Evolutionary conservation across 2,113 vertebrate genomes (phyloP), one percentile per base, ranked within the genome.

Genomic region (Pholis gunnellus): DNA sequence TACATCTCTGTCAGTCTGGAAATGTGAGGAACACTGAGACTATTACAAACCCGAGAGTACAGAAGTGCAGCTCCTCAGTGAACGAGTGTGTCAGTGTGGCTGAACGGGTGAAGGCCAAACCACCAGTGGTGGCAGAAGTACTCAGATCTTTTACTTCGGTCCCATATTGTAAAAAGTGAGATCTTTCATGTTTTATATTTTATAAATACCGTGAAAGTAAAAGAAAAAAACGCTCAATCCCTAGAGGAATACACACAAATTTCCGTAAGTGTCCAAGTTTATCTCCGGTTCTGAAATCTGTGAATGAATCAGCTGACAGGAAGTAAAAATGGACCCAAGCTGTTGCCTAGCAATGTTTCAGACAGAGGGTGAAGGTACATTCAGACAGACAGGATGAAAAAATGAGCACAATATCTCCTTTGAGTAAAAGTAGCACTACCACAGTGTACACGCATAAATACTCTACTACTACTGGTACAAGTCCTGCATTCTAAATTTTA

Each of bases 1-100:
- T 72, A 81, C 69, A 85, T 73, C 79, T 83, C 75, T 72, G 82
- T 82, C 85, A 14, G 78, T 60, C 78, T 2, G 48, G 9, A 54
- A 29, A 70, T 14, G 67, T 70, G 67, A 54, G 31, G n/a, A 84
- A 81, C 78, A 61, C 31, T 1, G 34, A 68, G 64, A 57, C 60
- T 25, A 4, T 70, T 65, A 72, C 50, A 36, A 22, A 64, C 56
- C 48, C 38, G 11, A 57, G 52, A 65, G 56, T 29, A 63, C 29
- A 60, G 13, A 56, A 34, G 44, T 20, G n/a, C 15, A 29, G 34
- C 69, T 66, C 40, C 18, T 81, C 57, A 3, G 10, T 15, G 80
- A 69, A 40, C 22, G 31, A n/a, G 60, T 60, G 56, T 76, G 57
- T 85, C 73, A 66, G 67, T n/a, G 82, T 10, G 60, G 27, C 17